Base-by-base conservation (phyloP, 2,113 vertebrate genomes). In the Ceyx melanurus region DNA sequence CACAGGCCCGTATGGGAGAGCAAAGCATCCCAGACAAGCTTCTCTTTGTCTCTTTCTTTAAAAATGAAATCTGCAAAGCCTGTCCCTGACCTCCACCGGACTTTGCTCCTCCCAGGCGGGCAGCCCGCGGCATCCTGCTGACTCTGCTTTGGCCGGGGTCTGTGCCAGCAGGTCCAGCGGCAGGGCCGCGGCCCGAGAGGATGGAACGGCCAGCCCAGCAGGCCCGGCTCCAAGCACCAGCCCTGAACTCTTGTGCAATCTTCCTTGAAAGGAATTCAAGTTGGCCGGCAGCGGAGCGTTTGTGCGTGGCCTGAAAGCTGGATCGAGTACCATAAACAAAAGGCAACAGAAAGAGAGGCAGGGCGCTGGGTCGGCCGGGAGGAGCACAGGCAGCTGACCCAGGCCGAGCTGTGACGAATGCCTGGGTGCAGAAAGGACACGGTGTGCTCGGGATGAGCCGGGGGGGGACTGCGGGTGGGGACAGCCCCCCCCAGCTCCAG, bases 261-360 rank as follows among this genome's bases (percentile, higher is more conserved):
- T 84, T 92, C 86, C 96, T 78, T 96, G 84, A 95, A 93, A 92
- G 19, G 3, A 73, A 73, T 90, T 89, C 89, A 94, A 48, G 40
- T 72, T 95, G 92, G 91, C 96, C 53, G 17, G 74, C 76, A 87
- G 84, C 88, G 31, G 57, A 95, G 95, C 84, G 40, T 95, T 96
- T 96, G 94, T 53, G 16, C 94, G 85, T 84, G 48, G 96, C 94
- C 73, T 54, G 93, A 71, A 65, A 91, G 79, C 77, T 92, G 95
- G 93, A 94, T 86, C 33, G 48, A 94, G 92, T 74, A 31, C 91
- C 87, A 58, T 97, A 97, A 96, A 97, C 96, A 96, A 91, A 95
- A 84, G 48, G n/a, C 57, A 94, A 94, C 94, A 95, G 90, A 83
- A 92, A 54, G 94, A 95, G 92, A 94, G 86, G 86, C 84, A 90